Evolutionary conservation across 2,113 vertebrate genomes (phyloP).

Genomic region (Alligator sinensis): DNA sequence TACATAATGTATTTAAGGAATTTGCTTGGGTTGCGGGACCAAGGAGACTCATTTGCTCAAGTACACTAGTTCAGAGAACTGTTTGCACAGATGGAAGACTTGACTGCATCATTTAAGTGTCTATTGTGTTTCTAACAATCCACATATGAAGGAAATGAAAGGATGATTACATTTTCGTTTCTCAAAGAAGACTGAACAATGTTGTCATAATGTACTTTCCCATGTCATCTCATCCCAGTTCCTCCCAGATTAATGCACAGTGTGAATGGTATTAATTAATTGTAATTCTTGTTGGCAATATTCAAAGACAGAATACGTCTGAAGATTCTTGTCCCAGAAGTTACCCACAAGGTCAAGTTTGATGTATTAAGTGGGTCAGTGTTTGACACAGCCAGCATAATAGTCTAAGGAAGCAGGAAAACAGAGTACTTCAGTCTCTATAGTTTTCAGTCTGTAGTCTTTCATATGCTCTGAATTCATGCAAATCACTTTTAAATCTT

Average conservation of each 20-base stretch:
- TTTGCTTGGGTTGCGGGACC: slow-evolving; percentile 35
- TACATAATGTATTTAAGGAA: slow-evolving; percentile 1
- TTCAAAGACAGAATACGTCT: neutral
- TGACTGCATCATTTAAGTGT: slow-evolving; percentile 66
- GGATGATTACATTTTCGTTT: neutral
- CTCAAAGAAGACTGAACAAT: slow-evolving; percentile 50
- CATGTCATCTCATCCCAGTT: neutral
- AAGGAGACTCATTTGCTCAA: slow-evolving; percentile 58
- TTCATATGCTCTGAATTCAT: slow-evolving; percentile 47
- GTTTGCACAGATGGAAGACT: slow-evolving; percentile 61
- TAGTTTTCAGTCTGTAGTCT: slow-evolving; percentile 14
- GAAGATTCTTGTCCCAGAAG: neutral
- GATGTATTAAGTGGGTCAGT: neutral
- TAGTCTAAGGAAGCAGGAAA: neutral
- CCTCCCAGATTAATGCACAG: neutral
- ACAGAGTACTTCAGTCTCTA: neutral
- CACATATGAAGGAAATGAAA: slow-evolving; percentile 4
- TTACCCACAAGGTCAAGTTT: neutral
- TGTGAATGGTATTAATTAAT: neutral
- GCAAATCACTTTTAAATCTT: slow-evolving; percentile 11
- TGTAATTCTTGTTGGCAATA: neutral
- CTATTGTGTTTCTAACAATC: slow-evolving; percentile 43
- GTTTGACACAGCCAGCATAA: neutral
- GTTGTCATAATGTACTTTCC: slow-evolving; percentile 45
- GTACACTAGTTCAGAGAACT: slow-evolving; percentile 63